Percentiles rank a stretch among this genome's conserved stretches.
Conservation (phyloP, 2,888 invertebrate species). For the Rhingia rostrata region DNA sequence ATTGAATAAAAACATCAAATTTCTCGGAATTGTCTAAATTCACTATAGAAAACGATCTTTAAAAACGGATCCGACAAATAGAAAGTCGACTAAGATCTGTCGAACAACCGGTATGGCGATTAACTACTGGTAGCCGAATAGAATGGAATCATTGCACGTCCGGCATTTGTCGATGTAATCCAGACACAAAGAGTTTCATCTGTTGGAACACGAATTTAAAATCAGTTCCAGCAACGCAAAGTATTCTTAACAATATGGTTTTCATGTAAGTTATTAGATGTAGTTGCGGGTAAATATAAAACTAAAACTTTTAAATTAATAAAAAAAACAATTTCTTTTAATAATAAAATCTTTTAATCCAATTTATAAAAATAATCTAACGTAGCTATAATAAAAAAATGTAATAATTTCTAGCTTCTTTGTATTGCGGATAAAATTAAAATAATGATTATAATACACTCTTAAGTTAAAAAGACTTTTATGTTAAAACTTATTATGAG, state of each 20-base stretch:
- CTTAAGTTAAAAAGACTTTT: no score
- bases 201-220: constrained; percentile 86
- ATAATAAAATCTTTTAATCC: no score
- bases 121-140: constrained; percentile 83
- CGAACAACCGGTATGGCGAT: constrained; percentile 87
- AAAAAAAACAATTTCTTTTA: no score
- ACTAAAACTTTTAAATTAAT: background rate
- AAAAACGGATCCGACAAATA: constrained; percentile 83
- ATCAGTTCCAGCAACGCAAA: constrained; percentile 85
- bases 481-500: no score
- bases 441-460: no score
- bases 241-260: constrained; percentile 86
- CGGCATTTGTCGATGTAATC: constrained; percentile 87
- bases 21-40: constrained; percentile 72
- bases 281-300: background rate
- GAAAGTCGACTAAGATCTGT: constrained; percentile 86
- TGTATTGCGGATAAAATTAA: no score
- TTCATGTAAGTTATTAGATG: constrained; percentile 84
- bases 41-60: constrained; percentile 76
- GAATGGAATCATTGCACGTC: constrained; percentile 86
- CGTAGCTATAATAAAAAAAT: no score
- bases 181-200: constrained; percentile 86
- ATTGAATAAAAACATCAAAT: constrained; percentile 45
- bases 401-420: no score
- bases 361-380: no score